A percentile compares a stretch with the other conserved stretches of the same genome.
Conservation (phyloP, 2,113 vertebrate species). For the Cairina moschata region DNA sequence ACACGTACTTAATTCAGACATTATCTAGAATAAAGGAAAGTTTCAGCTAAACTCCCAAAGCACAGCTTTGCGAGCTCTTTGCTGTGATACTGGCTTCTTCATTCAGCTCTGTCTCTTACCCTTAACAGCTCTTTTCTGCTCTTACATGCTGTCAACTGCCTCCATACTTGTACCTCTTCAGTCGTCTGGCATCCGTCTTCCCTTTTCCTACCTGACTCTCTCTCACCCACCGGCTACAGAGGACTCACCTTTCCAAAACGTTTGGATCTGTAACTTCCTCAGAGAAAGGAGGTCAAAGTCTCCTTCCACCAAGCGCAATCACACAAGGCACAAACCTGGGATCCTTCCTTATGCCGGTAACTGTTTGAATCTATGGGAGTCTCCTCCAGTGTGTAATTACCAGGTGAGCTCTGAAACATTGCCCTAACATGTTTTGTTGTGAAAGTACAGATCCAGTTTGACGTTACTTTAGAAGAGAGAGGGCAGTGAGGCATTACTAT, state of each 20-base stretch:
- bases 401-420: slow-evolving; percentile 45
- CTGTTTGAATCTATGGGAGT: slow-evolving; percentile 64
- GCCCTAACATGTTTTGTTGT: slow-evolving; percentile 63
- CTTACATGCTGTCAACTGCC: background rate
- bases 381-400: slow-evolving; percentile 63
- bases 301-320: background rate
- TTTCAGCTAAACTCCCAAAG: background rate
- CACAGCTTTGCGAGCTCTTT: background rate
- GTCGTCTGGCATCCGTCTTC: background rate
- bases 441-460: slow-evolving; percentile 55
- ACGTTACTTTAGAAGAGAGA: slow-evolving; percentile 39
- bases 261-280: background rate
- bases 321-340: background rate
- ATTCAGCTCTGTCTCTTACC: background rate
- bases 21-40: background rate
- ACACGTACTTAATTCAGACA: background rate
- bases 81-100: background rate
- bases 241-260: background rate
- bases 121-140: background rate
- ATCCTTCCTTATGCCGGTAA: slow-evolving; percentile 25
- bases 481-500: background rate
- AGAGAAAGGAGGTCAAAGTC: background rate
- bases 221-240: background rate
- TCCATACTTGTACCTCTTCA: background rate
- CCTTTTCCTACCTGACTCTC: background rate